A percentile compares a stretch with the other conserved stretches of the same genome.
These are phyloP conservation scores for Garrulus glandarius DNA, from an alignment of 2,797 vertebrate genomes.

Conservation along the genomic window DNA sequence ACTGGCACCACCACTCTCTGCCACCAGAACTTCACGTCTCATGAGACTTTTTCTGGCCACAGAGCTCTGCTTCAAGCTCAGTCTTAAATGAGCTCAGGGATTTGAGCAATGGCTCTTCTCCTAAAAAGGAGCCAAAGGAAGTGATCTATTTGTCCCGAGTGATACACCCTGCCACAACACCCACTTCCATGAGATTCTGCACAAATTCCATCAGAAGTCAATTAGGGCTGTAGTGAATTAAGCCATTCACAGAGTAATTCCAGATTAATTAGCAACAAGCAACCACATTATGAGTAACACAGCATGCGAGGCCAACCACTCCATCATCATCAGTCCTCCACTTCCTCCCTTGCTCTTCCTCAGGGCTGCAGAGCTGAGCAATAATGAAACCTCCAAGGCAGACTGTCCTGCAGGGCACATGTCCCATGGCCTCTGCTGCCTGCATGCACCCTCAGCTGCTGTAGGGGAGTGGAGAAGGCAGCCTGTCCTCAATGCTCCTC, in stretches of 20 bases:
- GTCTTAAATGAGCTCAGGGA: neutral
- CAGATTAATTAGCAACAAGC: neutral
- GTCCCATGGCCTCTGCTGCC: neutral
- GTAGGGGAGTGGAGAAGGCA: rapidly evolving
- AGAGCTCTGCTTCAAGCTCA: neutral
- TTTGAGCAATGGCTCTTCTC: neutral
- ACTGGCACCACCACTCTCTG: neutral
- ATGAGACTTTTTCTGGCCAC: neutral
- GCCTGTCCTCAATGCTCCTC: neutral
- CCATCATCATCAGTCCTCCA: neutral
- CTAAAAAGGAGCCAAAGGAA: neutral
- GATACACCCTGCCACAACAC: neutral
- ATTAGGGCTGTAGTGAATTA: neutral
- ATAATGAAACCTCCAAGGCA: neutral
- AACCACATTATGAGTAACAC: neutral
- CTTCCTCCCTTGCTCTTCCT: neutral
- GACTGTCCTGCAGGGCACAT: rapidly evolving
- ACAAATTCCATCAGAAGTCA: neutral
- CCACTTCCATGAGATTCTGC: neutral
- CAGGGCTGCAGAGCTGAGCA: neutral
- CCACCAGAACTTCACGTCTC: neutral
- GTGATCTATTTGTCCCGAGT: neutral
- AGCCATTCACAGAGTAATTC: neutral
- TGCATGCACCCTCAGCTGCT: rapidly evolving
- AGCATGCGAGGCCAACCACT: rapidly evolving